Evolutionary conservation across 2,797 vertebrate genomes (phyloP), one percentile per base, ranked within the genome.

Genomic region (Cichlasoma orientale): DNA sequence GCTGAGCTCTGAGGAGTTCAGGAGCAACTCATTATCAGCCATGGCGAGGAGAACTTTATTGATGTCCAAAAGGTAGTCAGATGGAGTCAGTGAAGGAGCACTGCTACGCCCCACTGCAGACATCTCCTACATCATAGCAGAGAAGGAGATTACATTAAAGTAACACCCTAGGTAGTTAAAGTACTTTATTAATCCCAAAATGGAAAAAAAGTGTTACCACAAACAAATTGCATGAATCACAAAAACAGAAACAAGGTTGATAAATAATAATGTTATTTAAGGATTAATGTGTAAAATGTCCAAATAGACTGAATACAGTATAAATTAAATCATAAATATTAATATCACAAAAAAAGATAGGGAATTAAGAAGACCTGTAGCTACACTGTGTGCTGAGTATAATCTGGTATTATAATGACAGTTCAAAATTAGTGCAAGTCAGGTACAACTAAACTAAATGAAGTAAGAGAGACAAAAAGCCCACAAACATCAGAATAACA

Each of bases 1-100:
- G 9, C 94, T 97, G 56, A 99, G 96, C 86, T 98, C 97, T 0
- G 97, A 95, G 56, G 96, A 93, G 93, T 97, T 99, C 77, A 99
- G 93, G 8, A 97, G 95, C 78, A 99, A 88, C 74, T 99, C 98
- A 5, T 93, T 93, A 91, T 97, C 97, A 4, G 97, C 97, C 95
- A 98, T 96, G 56, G 95, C 90, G 19, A 97, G 94, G 77, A 98
- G 94, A 74, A 97, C 91, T 93, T 97, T 99, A 93, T 98, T 98
- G 91, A 99, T 96, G 82, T 98, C 97, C 89, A 97, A 90, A 85
- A 99, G 90, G 88, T 97, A 99, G 90, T 98, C 95, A 1, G 96
- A 92, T 0, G 96, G 95, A 55, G 95, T 95, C 72, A 94, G 86
- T 2, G 91, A 88, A 1, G 86, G 68, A n/a, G 76, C 12, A 6